phyloP scores from a whole-genome alignment of 2,797 vertebrate species.

The Gymnocypris eckloni region DNA sequence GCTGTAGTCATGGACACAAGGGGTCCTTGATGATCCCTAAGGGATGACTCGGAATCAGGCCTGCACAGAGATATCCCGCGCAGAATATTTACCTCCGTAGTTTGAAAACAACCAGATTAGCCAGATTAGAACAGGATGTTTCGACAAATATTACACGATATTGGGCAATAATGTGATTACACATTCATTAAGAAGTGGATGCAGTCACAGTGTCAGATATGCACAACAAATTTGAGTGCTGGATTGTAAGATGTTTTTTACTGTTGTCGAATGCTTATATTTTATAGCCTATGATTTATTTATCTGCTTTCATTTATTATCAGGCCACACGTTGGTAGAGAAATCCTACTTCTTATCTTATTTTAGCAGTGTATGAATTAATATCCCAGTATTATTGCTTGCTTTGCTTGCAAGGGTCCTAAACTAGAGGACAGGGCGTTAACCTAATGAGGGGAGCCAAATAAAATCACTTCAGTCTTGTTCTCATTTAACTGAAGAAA shows the following conservation, averaged over 20 bases:
- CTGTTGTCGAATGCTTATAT: background rate
- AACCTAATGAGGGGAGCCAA: too few relatives aligned
- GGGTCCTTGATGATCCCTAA: constrained; percentile 65
- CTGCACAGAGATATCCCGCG: constrained; percentile 49
- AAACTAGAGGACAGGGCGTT: too few relatives aligned
- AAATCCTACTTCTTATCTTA: background rate
- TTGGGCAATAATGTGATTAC: constrained; percentile 5
- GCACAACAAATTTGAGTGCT: background rate
- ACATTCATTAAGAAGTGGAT: background rate
- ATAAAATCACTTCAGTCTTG: too few relatives aligned
- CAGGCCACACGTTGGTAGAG: background rate
- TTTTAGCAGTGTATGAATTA: background rate
- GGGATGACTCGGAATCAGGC: constrained; percentile 56
- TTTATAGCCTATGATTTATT: background rate
- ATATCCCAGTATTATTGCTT: too few relatives aligned
- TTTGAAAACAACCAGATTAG: constrained; percentile 47
- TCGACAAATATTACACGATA: constrained; percentile 13
- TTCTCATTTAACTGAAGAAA: too few relatives aligned
- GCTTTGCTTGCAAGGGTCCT: too few relatives aligned
- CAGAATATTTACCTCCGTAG: constrained; percentile 50
- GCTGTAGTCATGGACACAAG: constrained; percentile 67
- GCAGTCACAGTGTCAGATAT: background rate
- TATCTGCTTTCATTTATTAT: background rate
- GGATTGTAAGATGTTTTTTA: background rate
- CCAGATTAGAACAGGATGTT: constrained; percentile 40